Percentiles rank a stretch among this genome's conserved stretches.
phyloP scores from a whole-genome alignment of 2,888 invertebrate genomes.

The Stramonita haemastoma region DNA sequence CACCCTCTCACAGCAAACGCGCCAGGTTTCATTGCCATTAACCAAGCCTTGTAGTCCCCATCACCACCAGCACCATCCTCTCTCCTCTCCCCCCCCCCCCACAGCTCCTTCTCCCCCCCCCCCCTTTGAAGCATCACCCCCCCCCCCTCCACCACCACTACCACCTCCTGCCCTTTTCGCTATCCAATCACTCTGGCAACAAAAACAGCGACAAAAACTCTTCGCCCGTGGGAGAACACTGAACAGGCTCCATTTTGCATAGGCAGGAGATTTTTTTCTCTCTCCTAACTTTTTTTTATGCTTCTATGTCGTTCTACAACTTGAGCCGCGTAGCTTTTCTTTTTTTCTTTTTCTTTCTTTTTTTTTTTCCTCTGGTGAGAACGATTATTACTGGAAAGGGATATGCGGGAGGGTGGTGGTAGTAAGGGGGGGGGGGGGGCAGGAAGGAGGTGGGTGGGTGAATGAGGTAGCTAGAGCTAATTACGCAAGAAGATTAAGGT shows the following conservation, averaged over 20 bases:
- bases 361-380: no score
- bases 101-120: not conserved
- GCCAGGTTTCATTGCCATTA: slow-evolving; percentile 20
- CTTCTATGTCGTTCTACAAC: no score
- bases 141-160: not conserved
- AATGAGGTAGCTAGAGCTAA: not conserved
- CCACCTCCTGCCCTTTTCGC: slow-evolving; percentile 2
- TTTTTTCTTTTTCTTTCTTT: no score
- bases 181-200: slow-evolving; percentile 18
- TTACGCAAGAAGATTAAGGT: not conserved
- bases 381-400: no score
- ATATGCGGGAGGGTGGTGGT: no score
- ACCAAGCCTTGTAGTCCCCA: not conserved
- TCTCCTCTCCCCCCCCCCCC: not conserved
- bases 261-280: not conserved
- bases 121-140: not conserved
- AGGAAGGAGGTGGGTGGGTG: no score
- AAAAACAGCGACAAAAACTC: slow-evolving; percentile 30
- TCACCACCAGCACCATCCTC: not conserved
- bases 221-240: not conserved
- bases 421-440: no score
- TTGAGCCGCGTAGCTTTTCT: no score
- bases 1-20: slow-evolving; percentile 2
- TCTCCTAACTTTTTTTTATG: not conserved
- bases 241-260: not conserved